Evolutionary conservation across 2,113 vertebrate genomes (phyloP).

Genomic region (Varanus komodoensis): DNA sequence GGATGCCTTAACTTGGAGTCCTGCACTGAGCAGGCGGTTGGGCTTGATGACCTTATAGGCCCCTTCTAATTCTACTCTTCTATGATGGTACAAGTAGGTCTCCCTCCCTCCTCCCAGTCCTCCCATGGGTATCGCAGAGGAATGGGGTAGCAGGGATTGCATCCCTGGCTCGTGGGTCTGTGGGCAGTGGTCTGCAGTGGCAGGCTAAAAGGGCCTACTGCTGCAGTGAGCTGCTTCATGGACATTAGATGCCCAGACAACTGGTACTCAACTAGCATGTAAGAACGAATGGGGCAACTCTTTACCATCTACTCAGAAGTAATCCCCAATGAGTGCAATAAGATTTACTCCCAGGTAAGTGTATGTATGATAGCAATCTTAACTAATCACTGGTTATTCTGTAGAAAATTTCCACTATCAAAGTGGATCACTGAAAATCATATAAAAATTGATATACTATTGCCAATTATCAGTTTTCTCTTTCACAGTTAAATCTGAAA

Average conservation of each 20-base stretch:
- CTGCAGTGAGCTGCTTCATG: not conserved
- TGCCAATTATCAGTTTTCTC: not conserved
- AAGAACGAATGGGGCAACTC: not conserved
- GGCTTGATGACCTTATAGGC: too few relatives aligned
- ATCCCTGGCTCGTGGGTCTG: too few relatives aligned
- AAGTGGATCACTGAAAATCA: not conserved
- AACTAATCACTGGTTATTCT: not conserved
- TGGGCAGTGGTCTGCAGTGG: too few relatives aligned
- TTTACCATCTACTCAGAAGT: not conserved
- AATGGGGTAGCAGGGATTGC: too few relatives aligned
- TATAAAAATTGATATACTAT: not conserved
- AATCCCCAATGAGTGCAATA: not conserved
- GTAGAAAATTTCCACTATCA: conserved; percentile 4
- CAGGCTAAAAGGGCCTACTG: too few relatives aligned
- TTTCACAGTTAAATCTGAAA: not conserved
- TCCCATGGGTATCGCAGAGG: too few relatives aligned
- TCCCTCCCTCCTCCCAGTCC: too few relatives aligned
- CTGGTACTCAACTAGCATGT: not conserved
- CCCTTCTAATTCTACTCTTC: too few relatives aligned
- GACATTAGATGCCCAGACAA: conserved; percentile 7
- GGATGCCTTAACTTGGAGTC: too few relatives aligned
- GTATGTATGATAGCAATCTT: too few relatives aligned
- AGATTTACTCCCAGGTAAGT: not conserved
- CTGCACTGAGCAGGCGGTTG: too few relatives aligned
- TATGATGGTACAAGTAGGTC: too few relatives aligned